These are phyloP conservation scores for Xestia ashworthii DNA, from an alignment of 2,888 invertebrate genomes.

Conservation along the genomic window DNA sequence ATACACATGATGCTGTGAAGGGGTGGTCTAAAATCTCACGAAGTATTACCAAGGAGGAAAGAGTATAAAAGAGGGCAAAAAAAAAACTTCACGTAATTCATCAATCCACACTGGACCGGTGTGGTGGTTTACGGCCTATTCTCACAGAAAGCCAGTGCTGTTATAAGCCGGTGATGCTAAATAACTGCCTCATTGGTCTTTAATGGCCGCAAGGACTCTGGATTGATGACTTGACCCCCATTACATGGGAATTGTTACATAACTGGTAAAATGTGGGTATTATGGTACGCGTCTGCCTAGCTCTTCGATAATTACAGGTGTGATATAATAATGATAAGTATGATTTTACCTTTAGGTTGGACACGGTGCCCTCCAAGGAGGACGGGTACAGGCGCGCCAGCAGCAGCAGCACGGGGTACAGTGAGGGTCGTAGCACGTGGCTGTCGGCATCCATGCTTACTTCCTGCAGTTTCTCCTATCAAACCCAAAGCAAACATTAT, in stretches of 20 bases:
- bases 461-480: conserved; percentile 81
- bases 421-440: conserved; percentile 89
- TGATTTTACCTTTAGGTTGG: conserved; percentile 92
- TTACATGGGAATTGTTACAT: background rate
- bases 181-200: background rate
- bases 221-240: background rate
- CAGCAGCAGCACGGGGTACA: conserved; percentile 95
- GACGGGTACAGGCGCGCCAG: conserved; percentile 95
- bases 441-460: conserved; percentile 60
- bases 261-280: background rate
- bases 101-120: too few species aligned
- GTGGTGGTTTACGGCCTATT: too few species aligned
- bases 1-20: too few species aligned
- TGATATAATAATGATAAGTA: background rate
- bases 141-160: too few species aligned
- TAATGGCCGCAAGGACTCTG: too few species aligned
- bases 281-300: background rate
- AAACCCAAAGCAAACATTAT: background rate
- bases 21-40: too few species aligned
- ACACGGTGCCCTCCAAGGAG: conserved; percentile 92
- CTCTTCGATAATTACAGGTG: background rate
- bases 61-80: too few species aligned
- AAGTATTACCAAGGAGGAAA: too few species aligned
- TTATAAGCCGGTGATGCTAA: background rate
- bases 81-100: too few species aligned